phyloP scores from a whole-genome alignment of 2,113 vertebrate genomes.

The Antechinus flavipes region DNA sequence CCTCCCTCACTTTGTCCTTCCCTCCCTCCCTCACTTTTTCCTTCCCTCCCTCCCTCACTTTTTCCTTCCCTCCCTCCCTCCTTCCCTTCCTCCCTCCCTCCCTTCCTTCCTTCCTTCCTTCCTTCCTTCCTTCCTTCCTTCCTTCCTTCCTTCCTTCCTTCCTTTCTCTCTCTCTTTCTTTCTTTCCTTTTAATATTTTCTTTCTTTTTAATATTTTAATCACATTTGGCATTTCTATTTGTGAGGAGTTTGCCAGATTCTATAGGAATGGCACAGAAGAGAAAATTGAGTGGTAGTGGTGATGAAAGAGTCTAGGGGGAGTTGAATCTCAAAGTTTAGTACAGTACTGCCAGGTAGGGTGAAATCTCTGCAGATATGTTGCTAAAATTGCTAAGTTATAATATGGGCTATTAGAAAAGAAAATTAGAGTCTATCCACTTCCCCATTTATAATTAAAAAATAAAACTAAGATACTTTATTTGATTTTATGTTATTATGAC shows the following conservation, averaged over 20 bases:
- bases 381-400: slow-evolving; percentile 30
- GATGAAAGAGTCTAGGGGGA: neutral
- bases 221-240: neutral
- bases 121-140: too few relatives aligned
- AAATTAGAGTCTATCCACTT: neutral
- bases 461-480: neutral
- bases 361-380: neutral
- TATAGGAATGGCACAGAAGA: slow-evolving; percentile 18
- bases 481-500: neutral
- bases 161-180: too few relatives aligned
- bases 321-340: slow-evolving; percentile 38
- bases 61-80: too few relatives aligned
- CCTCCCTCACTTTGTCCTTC: too few relatives aligned
- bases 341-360: neutral
- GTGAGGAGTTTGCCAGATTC: neutral
- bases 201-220: neutral
- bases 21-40: too few relatives aligned
- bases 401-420: neutral
- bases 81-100: too few relatives aligned
- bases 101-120: too few relatives aligned
- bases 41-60: too few relatives aligned
- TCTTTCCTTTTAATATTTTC: neutral
- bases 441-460: neutral
- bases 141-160: too few relatives aligned
- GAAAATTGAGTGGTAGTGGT: neutral